phyloP scores from a whole-genome alignment of 92 coral and sea anemone genomes.

The Paramuricea clavata region DNA sequence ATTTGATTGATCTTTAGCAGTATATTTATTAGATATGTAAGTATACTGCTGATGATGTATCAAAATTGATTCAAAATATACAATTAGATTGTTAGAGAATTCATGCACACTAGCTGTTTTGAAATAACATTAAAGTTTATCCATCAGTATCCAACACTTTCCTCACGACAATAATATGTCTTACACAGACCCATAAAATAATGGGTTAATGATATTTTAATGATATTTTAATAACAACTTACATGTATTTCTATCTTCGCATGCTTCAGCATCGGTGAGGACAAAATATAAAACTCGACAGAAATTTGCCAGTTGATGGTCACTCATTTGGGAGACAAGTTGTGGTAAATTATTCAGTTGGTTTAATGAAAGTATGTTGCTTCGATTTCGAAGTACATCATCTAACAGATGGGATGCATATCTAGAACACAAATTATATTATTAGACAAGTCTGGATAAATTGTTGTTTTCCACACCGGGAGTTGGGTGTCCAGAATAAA shows the following conservation, averaged over 20 bases:
- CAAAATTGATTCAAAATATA: too few relatives aligned
- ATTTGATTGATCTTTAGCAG: too few relatives aligned
- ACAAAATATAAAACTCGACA: constrained; percentile 91
- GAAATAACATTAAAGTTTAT: too few relatives aligned
- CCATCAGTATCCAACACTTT: too few relatives aligned
- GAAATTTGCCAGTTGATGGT: constrained; percentile 83
- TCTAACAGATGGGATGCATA: constrained; percentile 40
- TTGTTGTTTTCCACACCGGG: too few relatives aligned
- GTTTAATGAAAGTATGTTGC: constrained; percentile 18
- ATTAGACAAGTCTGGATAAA: neutral
- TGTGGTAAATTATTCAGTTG: constrained; percentile 74
- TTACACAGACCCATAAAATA: neutral
- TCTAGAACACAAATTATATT: neutral
- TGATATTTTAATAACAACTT: constrained; percentile 49
- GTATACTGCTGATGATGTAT: too few relatives aligned
- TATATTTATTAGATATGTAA: too few relatives aligned
- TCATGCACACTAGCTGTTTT: too few relatives aligned
- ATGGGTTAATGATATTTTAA: too few relatives aligned
- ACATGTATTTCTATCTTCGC: constrained; percentile 96
- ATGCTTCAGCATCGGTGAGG: constrained; percentile 84
- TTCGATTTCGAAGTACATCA: constrained; percentile 33
- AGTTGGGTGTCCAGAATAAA: too few relatives aligned
- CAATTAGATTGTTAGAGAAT: too few relatives aligned
- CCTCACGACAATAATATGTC: neutral
- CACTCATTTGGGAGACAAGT: constrained; percentile 72